phyloP scores from a whole-genome alignment of 53 echinoderm and acorn worm genomes.

The Luidia sarsii region DNA sequence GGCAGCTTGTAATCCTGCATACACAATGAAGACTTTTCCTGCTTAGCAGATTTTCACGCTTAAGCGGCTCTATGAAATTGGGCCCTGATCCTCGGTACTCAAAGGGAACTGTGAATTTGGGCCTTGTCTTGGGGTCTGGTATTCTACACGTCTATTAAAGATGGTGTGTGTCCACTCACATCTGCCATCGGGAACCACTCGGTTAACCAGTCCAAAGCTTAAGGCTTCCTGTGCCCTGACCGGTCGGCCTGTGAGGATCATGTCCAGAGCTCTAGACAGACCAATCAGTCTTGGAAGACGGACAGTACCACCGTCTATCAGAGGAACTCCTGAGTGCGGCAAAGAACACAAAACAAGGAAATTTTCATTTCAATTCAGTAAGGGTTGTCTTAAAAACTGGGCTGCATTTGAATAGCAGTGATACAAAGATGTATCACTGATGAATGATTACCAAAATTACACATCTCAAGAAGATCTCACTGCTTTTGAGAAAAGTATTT shows the following conservation, averaged over 20 bases:
- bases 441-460: not conserved
- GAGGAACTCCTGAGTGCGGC: constrained; percentile 72
- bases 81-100: too few species aligned
- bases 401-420: too few species aligned
- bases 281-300: constrained; percentile 87
- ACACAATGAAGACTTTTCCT: too few species aligned
- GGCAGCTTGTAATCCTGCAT: too few species aligned
- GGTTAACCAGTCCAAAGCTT: constrained; percentile 85
- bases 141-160: not conserved
- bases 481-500: not conserved
- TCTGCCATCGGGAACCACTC: constrained; percentile 87
- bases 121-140: too few species aligned
- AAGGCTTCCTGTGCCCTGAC: constrained; percentile 81
- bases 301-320: constrained; percentile 91
- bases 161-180: too few species aligned
- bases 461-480: not conserved
- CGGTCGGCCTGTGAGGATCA: constrained; percentile 89
- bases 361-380: too few species aligned
- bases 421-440: too few species aligned
- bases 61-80: too few species aligned
- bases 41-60: too few species aligned
- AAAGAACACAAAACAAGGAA: not conserved
- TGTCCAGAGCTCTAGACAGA: constrained; percentile 87
- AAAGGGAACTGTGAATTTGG: too few species aligned
- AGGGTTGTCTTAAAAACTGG: too few species aligned